Percentiles rank a stretch among this genome's conserved stretches.
These are phyloP conservation scores for Bovichtus diacanthus DNA, from an alignment of 2,797 vertebrate genomes.

Conservation along the genomic window DNA sequence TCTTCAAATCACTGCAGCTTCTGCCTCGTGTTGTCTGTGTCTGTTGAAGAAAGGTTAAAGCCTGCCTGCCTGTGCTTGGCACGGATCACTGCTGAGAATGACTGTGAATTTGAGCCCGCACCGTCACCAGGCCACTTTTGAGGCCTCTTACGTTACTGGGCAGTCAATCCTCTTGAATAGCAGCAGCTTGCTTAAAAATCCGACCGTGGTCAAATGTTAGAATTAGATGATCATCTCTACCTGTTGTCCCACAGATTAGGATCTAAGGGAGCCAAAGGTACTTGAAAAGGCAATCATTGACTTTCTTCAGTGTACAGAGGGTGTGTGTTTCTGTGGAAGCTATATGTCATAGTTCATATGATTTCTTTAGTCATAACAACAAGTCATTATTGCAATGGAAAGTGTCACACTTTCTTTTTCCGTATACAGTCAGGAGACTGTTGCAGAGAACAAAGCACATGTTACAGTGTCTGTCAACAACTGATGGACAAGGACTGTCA, in stretches of 20 bases:
- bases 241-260: slow-evolving; percentile 44
- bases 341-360: slow-evolving; percentile 58
- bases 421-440: not conserved
- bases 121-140: slow-evolving; percentile 52
- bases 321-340: slow-evolving; percentile 37
- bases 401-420: slow-evolving; percentile 25
- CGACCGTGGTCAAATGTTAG: slow-evolving; percentile 38
- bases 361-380: slow-evolving; percentile 36
- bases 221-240: slow-evolving; percentile 53
- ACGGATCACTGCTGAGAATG: slow-evolving; percentile 45
- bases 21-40: slow-evolving; percentile 31
- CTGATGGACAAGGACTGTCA: not conserved
- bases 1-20: slow-evolving; percentile 37
- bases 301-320: slow-evolving; percentile 23
- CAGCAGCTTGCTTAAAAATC: slow-evolving; percentile 62
- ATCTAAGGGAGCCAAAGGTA: slow-evolving; percentile 46
- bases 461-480: slow-evolving; percentile 8
- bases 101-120: slow-evolving; percentile 77
- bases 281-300: slow-evolving; percentile 27
- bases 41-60: slow-evolving; percentile 26
- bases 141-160: slow-evolving; percentile 68
- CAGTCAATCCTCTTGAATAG: slow-evolving; percentile 60
- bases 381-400: slow-evolving; percentile 19
- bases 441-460: slow-evolving; percentile 29
- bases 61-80: slow-evolving; percentile 57